These are phyloP conservation scores for Tridacna crocea DNA, from an alignment of 2,888 invertebrate species.

Conservation along the genomic window DNA sequence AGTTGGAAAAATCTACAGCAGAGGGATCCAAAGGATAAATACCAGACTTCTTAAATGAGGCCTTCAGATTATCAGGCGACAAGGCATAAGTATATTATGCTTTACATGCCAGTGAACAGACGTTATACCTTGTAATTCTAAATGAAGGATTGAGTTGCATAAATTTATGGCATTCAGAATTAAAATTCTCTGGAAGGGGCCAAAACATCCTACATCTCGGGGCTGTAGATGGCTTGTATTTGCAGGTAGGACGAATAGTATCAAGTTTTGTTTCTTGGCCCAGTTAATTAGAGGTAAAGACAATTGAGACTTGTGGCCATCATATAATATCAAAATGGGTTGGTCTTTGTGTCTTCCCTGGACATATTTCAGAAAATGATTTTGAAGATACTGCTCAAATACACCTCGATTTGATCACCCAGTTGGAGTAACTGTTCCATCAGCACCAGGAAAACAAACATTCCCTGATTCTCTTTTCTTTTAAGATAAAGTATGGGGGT, in stretches of 20 bases:
- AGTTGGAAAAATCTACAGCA: neutral
- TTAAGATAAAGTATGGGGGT: neutral
- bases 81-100: constrained; percentile 22
- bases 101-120: constrained; percentile 29
- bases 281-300: constrained; percentile 41
- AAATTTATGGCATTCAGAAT: constrained; percentile 29
- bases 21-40: constrained; percentile 29
- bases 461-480: too few relatives aligned
- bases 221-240: constrained; percentile 36
- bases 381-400: too few relatives aligned
- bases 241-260: constrained; percentile 30
- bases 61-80: constrained; percentile 16
- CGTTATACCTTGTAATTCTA: constrained; percentile 41
- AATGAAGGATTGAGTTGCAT: constrained; percentile 33
- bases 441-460: too few relatives aligned
- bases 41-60: constrained; percentile 38
- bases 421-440: too few relatives aligned
- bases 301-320: constrained; percentile 32
- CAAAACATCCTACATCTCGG: constrained; percentile 32
- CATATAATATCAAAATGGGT: constrained; percentile 28
- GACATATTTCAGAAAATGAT: constrained; percentile 28
- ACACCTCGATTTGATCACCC: too few relatives aligned
- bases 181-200: constrained; percentile 40
- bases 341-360: constrained; percentile 20
- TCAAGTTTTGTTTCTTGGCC: constrained; percentile 36